Conservation (phyloP, 2,797 vertebrate species). For the Pangasius larnaudii region DNA sequence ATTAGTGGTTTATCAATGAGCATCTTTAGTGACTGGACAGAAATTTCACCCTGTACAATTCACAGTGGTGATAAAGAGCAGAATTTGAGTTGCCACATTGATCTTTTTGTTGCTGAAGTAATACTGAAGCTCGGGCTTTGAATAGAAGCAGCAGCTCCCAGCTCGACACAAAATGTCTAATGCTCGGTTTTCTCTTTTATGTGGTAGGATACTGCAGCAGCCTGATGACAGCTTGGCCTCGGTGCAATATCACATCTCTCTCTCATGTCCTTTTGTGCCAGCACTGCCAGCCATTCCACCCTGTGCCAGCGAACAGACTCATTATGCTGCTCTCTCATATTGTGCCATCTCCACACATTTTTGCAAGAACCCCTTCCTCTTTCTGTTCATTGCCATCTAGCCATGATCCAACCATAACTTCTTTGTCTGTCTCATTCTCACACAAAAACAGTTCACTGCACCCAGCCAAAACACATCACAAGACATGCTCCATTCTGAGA, state of each 20-base stretch:
- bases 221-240: slow-evolving; percentile 29
- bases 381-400: slow-evolving; percentile 28
- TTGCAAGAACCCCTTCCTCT: slow-evolving; percentile 27
- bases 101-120: slow-evolving; percentile 15
- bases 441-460: slow-evolving; percentile 11
- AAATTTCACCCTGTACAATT: not conserved
- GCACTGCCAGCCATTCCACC: slow-evolving; percentile 6
- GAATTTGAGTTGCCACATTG: slow-evolving; percentile 13
- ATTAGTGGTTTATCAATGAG: slow-evolving; percentile 13
- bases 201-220: slow-evolving; percentile 1
- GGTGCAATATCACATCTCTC: slow-evolving; percentile 24
- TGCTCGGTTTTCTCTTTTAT: slow-evolving; percentile 11
- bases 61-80: slow-evolving; percentile 6
- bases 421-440: not conserved
- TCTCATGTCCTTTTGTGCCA: slow-evolving; percentile 9
- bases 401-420: slow-evolving; percentile 21
- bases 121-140: not conserved
- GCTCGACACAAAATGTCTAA: slow-evolving; percentile 10
- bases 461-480: slow-evolving; percentile 47
- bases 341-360: slow-evolving; percentile 12
- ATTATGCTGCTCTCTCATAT: slow-evolving; percentile 1
- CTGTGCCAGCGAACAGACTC: slow-evolving; percentile 13
- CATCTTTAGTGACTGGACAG: not conserved
- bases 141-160: slow-evolving; percentile 6
- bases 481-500: slow-evolving; percentile 21